These are phyloP conservation scores for Machimus atricapillus DNA, from an alignment of 2,888 invertebrate species.

Conservation along the genomic window DNA sequence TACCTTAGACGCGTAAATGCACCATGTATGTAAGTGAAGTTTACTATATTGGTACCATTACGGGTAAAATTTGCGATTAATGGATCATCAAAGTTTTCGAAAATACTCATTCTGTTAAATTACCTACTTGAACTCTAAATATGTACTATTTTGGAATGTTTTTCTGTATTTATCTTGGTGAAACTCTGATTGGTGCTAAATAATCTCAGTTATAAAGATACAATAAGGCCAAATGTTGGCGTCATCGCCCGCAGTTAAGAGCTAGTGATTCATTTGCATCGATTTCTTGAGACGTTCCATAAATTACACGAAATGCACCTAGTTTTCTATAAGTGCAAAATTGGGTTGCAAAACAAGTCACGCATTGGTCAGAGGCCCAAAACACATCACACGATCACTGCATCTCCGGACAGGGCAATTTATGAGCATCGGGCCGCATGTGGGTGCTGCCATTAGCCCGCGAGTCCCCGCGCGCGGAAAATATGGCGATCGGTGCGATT, in stretches of 20 bases:
- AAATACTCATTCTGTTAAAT: too few species aligned
- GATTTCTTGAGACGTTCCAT: neutral
- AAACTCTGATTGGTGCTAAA: neutral
- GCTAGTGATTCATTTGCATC: neutral
- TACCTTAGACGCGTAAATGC: too few species aligned
- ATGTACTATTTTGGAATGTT: too few species aligned
- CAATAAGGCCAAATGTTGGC: neutral
- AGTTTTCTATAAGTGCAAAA: slow-evolving; percentile 6
- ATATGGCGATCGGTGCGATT: slow-evolving; percentile 13
- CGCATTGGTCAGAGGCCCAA: slow-evolving; percentile 15
- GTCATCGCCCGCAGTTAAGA: neutral
- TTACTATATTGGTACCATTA: too few species aligned
- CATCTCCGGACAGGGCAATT: neutral
- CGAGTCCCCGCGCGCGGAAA: neutral
- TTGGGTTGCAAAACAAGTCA: slow-evolving; percentile 34
- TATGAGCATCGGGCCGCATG: neutral
- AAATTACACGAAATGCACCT: neutral
- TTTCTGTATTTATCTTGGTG: neutral
- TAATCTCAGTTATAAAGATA: neutral
- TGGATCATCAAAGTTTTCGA: too few species aligned
- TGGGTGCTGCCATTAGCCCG: slow-evolving; percentile 23
- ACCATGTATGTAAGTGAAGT: too few species aligned
- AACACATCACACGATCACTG: neutral
- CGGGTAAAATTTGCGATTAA: too few species aligned
- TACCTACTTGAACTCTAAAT: too few species aligned